phyloP scores from a whole-genome alignment of 2,888 invertebrate genomes.

The Dicycla oo region DNA sequence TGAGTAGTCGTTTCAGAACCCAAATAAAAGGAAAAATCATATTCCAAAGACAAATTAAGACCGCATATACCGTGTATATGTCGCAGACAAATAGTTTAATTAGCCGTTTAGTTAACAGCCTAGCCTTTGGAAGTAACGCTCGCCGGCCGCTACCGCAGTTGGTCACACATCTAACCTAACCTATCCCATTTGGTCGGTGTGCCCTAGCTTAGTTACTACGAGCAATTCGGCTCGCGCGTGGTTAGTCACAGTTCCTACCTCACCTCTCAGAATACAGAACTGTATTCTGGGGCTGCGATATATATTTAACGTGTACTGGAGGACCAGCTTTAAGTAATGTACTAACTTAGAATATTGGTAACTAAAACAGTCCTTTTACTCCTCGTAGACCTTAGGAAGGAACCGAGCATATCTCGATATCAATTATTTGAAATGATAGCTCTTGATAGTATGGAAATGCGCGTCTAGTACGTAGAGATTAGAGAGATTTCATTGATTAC shows the following conservation, averaged over 20 bases:
- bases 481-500: not conserved
- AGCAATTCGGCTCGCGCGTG: too few species aligned
- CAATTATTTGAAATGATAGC: not conserved
- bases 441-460: not conserved
- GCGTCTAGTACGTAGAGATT: constrained; percentile 18
- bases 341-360: not conserved
- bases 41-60: not conserved
- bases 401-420: not conserved
- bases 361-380: not conserved
- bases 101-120: too few species aligned
- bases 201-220: too few species aligned
- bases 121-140: too few species aligned
- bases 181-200: too few species aligned
- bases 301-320: not conserved
- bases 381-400: not conserved
- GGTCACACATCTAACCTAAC: too few species aligned
- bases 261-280: too few species aligned
- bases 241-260: too few species aligned
- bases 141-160: too few species aligned
- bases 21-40: not conserved
- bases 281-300: too few species aligned
- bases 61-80: not conserved
- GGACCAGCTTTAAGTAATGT: not conserved
- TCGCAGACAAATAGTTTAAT: too few species aligned
- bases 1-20: not conserved